Evolutionary conservation across 2,888 invertebrate species (phyloP).

Genomic region (Thelaira solivaga): DNA sequence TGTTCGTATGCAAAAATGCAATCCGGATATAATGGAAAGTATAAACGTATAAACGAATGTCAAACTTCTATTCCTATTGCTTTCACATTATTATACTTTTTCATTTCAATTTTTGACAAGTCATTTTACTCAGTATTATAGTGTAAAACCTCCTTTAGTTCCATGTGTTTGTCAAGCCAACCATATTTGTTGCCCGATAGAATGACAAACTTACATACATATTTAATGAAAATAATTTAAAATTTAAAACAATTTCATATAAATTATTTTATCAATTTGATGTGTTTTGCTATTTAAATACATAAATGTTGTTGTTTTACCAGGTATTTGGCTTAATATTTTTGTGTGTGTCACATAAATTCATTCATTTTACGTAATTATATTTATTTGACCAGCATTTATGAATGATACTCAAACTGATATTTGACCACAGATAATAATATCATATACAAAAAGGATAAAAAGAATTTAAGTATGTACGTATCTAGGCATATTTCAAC

Average conservation of each 20-base stretch:
- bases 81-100: too few species aligned
- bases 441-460: slow-evolving; percentile 7
- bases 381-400: slow-evolving; percentile 47
- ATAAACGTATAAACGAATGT: too few species aligned
- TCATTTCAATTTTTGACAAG: too few species aligned
- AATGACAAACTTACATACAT: too few species aligned
- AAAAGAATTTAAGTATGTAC: slow-evolving; percentile 7
- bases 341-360: slow-evolving; percentile 16
- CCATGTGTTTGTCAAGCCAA: too few species aligned
- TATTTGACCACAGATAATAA: slow-evolving; percentile 39
- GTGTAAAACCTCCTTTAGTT: too few species aligned
- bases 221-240: not conserved
- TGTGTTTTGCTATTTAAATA: not conserved
- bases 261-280: not conserved
- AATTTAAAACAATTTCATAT: slow-evolving; percentile 2
- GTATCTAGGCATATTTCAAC: too few species aligned
- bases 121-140: too few species aligned
- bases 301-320: slow-evolving; percentile 17
- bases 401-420: slow-evolving; percentile 31
- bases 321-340: slow-evolving; percentile 15
- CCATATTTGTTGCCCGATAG: too few species aligned
- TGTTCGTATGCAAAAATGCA: too few species aligned
- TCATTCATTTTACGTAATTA: slow-evolving; percentile 21
- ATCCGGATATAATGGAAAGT: too few species aligned
- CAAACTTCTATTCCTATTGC: too few species aligned